Base-by-base conservation (phyloP, 2,888 invertebrate genomes). In the Polymixis flavicincta region DNA sequence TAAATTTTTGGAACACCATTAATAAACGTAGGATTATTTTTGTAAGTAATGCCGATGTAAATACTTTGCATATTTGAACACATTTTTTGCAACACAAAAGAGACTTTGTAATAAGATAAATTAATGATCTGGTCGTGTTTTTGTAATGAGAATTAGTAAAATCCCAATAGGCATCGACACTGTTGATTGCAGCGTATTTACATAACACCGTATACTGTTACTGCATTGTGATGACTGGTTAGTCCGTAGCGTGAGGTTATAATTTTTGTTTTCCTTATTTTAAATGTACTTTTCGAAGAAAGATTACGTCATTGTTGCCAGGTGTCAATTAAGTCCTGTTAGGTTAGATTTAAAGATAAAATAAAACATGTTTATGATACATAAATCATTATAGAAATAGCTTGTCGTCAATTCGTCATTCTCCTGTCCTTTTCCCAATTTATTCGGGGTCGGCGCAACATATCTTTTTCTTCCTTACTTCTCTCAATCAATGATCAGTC, bases 71-170 rank as follows among this genome's bases (percentile, higher is more conserved):
- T 76, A 64, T 63, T 37, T 74, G 61, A 50, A 22, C 52, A 54
- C 37, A 25, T 68, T 79, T 68, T 80, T 84, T 74, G 54, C 66
- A 63, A 52, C 32, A 45, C 55, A 57, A 69, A 54, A 52, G 32
- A 69, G 55, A 70, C 25, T 67, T 67, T 61, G 32, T 32, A 61
- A 37, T 70, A 73, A 65, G 72, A 71, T 65, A 42, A 67, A 83
- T 83, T 73, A 73, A 75, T 84, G 72, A 19, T 76, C 32, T 48
- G 22, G 57, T 74, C 57, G 48, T 71, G 64, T 76, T 73, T 76
- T 74, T 76, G 45, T 84, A 52, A 69, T 57, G 55, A 52, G 70
- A 69, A 81, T 81, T 71, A 65, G 82, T 64, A 71, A 84, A 84
- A 76, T 84, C 76, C 76, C 83, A 71, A 71, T 71, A 60, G 76